A percentile compares a stretch with the other conserved stretches of the same genome.
phyloP scores from a whole-genome alignment of 2,888 invertebrate genomes.

The Pasiphila rectangulata region DNA sequence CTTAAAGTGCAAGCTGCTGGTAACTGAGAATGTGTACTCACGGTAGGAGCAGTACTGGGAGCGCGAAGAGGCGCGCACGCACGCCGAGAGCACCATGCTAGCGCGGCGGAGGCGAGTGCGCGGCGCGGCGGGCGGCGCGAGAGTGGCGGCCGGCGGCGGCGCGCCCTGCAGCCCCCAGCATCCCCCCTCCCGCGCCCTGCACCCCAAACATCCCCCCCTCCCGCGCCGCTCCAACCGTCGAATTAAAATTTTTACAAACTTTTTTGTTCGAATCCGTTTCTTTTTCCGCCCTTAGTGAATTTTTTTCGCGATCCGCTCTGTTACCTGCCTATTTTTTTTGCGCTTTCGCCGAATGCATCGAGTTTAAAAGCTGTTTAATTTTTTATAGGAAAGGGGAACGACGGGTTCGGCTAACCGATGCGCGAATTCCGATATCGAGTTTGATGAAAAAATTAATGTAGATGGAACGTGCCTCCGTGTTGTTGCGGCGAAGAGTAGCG shows the following conservation, averaged over 20 bases:
- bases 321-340: conserved; percentile 77
- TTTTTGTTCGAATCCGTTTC: conserved; percentile 78
- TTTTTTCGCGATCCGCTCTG: conserved; percentile 76
- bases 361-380: conserved; percentile 79
- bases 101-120: conserved; percentile 18
- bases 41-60: conserved; percentile 64
- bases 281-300: conserved; percentile 79
- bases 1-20: too few species aligned
- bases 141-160: conserved; percentile 17
- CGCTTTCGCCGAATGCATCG: conserved; percentile 61
- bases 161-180: conserved; percentile 24
- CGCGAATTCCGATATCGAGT: conserved; percentile 77
- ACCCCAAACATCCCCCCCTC: conserved; percentile 33
- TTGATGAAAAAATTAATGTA: conserved; percentile 48
- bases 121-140: conserved; percentile 9
- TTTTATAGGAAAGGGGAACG: conserved; percentile 75
- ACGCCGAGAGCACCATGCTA: conserved; percentile 66
- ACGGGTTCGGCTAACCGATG: conserved; percentile 70
- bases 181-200: conserved; percentile 35
- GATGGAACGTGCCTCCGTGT: conserved; percentile 42
- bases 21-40: too few species aligned
- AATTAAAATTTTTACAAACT: conserved; percentile 69
- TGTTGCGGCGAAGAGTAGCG: conserved; percentile 26
- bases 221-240: conserved; percentile 51
- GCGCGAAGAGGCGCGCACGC: conserved; percentile 67